Percentiles rank a stretch among this genome's conserved stretches.
phyloP scores from a whole-genome alignment of 2,888 invertebrate species.

The Tetragonula carbonaria region DNA sequence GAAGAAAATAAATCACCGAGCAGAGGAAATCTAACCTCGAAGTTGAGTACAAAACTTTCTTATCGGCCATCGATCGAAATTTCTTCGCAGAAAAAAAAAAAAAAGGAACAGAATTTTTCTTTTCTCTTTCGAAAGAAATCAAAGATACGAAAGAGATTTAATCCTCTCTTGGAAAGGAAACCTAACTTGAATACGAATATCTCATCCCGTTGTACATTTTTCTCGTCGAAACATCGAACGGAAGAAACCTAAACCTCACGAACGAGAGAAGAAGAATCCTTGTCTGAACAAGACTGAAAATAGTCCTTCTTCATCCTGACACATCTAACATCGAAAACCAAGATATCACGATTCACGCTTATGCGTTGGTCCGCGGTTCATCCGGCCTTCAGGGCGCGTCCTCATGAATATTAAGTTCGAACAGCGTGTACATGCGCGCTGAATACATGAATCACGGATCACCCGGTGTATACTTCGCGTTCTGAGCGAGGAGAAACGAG shows the following conservation, averaged over 20 bases:
- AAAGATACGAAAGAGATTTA: too few relatives aligned
- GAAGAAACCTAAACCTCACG: not conserved
- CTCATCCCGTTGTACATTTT: too few relatives aligned
- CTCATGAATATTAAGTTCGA: conserved; percentile 21
- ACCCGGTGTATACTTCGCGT: not conserved
- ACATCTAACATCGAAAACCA: not conserved
- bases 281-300: not conserved
- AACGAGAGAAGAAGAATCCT: not conserved
- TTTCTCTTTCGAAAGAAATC: too few relatives aligned
- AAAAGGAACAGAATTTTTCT: too few relatives aligned
- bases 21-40: too few relatives aligned
- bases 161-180: too few relatives aligned
- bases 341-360: not conserved
- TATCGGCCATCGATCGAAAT: too few relatives aligned
- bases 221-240: not conserved
- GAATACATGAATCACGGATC: conserved; percentile 17
- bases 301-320: not conserved
- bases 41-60: too few relatives aligned
- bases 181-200: too few relatives aligned
- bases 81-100: too few relatives aligned
- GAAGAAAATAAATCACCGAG: too few relatives aligned
- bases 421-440: conserved; percentile 6
- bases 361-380: too few relatives aligned
- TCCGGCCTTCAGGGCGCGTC: not conserved
- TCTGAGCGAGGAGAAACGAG: conserved; percentile 10